A percentile compares a stretch with the other conserved stretches of the same genome.
These are phyloP conservation scores for Eonycteris spelaea DNA, from an alignment of 2,113 vertebrate genomes.

Conservation along the genomic window DNA sequence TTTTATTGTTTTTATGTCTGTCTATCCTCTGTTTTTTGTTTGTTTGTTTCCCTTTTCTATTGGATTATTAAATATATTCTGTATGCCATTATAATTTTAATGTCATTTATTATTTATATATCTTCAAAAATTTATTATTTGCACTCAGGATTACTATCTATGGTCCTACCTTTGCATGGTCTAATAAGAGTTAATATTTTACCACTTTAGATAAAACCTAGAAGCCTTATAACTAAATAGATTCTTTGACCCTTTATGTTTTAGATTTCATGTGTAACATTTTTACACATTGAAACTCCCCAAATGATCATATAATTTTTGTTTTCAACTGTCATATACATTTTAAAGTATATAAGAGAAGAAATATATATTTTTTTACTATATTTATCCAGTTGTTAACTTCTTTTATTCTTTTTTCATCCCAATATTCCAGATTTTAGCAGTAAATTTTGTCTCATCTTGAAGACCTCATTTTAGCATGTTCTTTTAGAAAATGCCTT, in stretches of 20 bases:
- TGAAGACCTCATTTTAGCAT: not conserved
- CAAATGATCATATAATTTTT: not conserved
- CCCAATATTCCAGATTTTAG: not conserved
- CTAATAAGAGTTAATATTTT: not conserved
- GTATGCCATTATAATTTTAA: no score
- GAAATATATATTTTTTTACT: not conserved
- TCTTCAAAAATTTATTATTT: not conserved
- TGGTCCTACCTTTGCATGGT: not conserved
- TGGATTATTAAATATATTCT: not conserved
- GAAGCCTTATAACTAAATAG: not conserved
- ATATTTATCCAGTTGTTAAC: not conserved
- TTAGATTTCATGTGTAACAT: not conserved
- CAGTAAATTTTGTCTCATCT: not conserved
- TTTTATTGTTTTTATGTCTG: not conserved
- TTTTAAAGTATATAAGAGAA: not conserved
- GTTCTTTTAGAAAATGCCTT: not conserved
- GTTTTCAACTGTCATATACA: not conserved
- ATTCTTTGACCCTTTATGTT: not conserved
- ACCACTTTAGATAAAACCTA: not conserved
- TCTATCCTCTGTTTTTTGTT: not conserved
- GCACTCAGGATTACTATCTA: not conserved
- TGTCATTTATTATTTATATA: not conserved
- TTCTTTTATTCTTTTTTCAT: not conserved
- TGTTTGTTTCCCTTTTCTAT: not conserved
- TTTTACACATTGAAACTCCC: not conserved